Percentiles rank a stretch among this genome's conserved stretches.
phyloP scores from a whole-genome alignment of 2,797 vertebrate genomes.

The Sebastes matsubarae region DNA sequence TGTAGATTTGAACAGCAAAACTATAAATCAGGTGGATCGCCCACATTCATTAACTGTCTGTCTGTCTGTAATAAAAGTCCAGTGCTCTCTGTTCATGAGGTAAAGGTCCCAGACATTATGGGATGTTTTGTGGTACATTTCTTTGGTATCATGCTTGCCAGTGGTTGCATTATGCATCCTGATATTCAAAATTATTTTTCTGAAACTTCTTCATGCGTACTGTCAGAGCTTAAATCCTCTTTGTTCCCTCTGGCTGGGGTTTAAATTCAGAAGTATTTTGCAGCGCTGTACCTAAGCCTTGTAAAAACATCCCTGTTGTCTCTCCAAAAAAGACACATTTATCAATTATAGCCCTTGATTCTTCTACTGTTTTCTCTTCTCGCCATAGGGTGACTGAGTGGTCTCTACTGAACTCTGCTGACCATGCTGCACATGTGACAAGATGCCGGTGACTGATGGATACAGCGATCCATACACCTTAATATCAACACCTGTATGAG shows the following conservation, averaged over 20 bases:
- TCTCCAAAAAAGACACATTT: background rate
- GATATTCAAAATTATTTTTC: background rate
- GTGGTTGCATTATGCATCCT: background rate
- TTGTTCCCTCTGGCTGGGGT: background rate
- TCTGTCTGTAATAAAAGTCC: background rate
- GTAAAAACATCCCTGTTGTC: no score
- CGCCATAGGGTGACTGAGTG: background rate
- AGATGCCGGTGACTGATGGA: background rate
- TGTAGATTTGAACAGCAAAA: background rate
- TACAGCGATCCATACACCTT: accelerated
- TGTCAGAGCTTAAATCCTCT: background rate
- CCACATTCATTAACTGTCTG: background rate
- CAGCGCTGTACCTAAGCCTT: background rate
- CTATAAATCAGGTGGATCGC: background rate
- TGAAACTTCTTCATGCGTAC: no score
- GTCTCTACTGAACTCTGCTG: background rate
- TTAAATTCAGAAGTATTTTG: background rate
- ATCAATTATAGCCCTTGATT: background rate
- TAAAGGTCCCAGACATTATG: background rate
- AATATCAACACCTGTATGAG: background rate
- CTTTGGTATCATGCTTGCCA: no score
- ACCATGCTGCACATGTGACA: no score
- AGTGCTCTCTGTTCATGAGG: background rate
- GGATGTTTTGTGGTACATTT: background rate
- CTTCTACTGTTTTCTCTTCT: background rate